Evolutionary conservation across 1,140 invertebrate genomes (phyloP), one percentile per base, ranked within the genome.

Genomic region (Danaus melanippus): DNA sequence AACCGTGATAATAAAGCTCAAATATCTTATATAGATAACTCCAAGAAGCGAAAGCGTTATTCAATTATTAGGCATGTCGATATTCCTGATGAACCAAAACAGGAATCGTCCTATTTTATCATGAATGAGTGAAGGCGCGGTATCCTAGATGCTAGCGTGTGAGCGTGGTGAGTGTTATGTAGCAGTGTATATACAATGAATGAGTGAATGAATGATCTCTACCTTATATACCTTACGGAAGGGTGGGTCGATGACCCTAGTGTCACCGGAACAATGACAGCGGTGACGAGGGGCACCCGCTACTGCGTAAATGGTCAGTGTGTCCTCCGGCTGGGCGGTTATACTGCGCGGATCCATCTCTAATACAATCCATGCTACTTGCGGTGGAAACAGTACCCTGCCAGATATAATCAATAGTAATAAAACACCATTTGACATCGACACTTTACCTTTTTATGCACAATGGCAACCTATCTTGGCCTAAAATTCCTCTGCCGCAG

Each of bases 271-370:
- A 53, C 76, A 78, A 32, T 76, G 75, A 48, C 82, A 86, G 0
- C 66, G 61, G 15, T 74, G 71, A 10, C 67, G 68, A 0, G 79
- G 76, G 4, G 70, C 63, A 1, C 76, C 76, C 7, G 70, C 74
- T 40, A 74, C 68, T 15, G 77, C 76, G 95, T 93, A 98, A 10
- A 98, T 87, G 64, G 97, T 94, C 0, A 99, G 88, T 9, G 92
- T 93, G 88, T 99, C 97, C 86, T 99, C 97, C 0, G 93, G 91
- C 82, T 99, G 97, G 0, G 95, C 94, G 0, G 97, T 99, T 42
- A 95, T 92, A 87, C 96, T 97, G 51, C 94, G 91, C 0, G 95
- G 90, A 73, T 98, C 97, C 87, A 99, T 98, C 87, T 99, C 96
- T 8, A 99, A 79, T 1, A 93, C 93, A 70, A 99, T 90, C 95